Percentiles rank a stretch among this genome's conserved stretches.
Conservation (phyloP, 1,140 invertebrate genomes). For the Pararge aegeria region DNA sequence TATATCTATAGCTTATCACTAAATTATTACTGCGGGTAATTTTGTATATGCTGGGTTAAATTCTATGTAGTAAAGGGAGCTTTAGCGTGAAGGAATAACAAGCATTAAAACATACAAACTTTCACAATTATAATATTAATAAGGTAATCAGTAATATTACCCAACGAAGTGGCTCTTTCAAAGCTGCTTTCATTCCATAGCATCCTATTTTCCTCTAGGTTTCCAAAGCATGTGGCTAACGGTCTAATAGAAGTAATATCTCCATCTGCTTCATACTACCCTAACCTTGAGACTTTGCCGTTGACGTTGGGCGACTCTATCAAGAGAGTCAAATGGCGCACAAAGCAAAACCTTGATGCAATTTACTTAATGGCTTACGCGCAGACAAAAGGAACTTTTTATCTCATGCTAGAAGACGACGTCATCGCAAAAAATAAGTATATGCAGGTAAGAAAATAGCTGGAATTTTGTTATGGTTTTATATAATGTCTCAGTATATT, state of each 20-base stretch:
- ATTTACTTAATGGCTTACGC: slow-evolving; percentile 98
- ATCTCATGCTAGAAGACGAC: slow-evolving; percentile 97
- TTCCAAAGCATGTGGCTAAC: slow-evolving; percentile 86
- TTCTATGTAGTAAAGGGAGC: no score
- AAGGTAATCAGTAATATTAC: no score
- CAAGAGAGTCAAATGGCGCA: slow-evolving; percentile 95
- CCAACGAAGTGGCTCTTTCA: no score
- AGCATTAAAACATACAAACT: no score
- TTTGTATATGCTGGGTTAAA: no score
- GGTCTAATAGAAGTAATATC: slow-evolving; percentile 95
- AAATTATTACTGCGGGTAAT: no score
- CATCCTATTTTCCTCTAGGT: slow-evolving; percentile 77
- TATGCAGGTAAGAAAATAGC: slow-evolving; percentile 79
- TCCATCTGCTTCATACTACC: slow-evolving; percentile 93
- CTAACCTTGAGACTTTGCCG: slow-evolving; percentile 88
- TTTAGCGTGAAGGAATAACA: no score
- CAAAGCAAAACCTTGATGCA: slow-evolving; percentile 98
- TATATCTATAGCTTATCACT: no score
- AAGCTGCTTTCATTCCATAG: neutral
- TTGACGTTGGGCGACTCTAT: slow-evolving; percentile 92
- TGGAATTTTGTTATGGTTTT: no score
- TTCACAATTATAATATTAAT: no score
- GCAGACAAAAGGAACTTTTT: slow-evolving; percentile 89
- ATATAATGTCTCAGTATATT: no score
- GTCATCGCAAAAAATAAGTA: slow-evolving; percentile 94